Evolutionary conservation across 1,140 invertebrate species (phyloP), one percentile per base, ranked within the genome.

Genomic region (Babylonia areolata): DNA sequence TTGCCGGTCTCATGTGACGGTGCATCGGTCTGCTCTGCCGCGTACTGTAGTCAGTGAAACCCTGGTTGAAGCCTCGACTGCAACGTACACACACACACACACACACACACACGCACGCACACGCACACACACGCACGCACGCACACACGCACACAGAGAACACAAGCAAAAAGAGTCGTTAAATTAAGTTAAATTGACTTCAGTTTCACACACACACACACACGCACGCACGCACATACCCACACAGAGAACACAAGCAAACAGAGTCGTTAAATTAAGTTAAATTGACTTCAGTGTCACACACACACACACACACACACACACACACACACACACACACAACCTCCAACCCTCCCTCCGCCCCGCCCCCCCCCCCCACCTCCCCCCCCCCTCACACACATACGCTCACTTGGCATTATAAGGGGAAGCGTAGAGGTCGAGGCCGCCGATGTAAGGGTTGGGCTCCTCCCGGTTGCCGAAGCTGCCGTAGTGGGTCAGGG

Each of bases 21-120:
- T 82, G 58, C 85, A 81, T 86, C 37, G 85, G 85, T 71, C 85
- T 42, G 54, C 79, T 81, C 64, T 86, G 77, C 40, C 85, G 11
- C 23, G 79, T 40, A 35, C 64, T 84, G 82, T 84, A 75, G 35
- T 35, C 64, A 0, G 82, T 84, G 82, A 84, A 64, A 23, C 82
- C 82, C 40, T 84, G 82, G 37, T 40, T 73, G 82, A 84, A 84
- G 1, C 82, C 82, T 11, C 82, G 82, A 39, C 82, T 84, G 69
- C 2, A 9, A 54, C 78, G 20, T 17, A 51, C 46, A 51, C 46
- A 51, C 46, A 51, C 46, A 51, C 46, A 51, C 46, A 51, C 46
- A 51, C 46, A 51, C 46, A 51, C 46, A 69, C 58, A 69, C 58
- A 69, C 58, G 28, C 58, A 69, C 58, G 28, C 58, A 69, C 58